A percentile compares a stretch with the other conserved stretches of the same genome.
phyloP scores from a whole-genome alignment of 2,888 invertebrate genomes.

The Tenthredo notha region DNA sequence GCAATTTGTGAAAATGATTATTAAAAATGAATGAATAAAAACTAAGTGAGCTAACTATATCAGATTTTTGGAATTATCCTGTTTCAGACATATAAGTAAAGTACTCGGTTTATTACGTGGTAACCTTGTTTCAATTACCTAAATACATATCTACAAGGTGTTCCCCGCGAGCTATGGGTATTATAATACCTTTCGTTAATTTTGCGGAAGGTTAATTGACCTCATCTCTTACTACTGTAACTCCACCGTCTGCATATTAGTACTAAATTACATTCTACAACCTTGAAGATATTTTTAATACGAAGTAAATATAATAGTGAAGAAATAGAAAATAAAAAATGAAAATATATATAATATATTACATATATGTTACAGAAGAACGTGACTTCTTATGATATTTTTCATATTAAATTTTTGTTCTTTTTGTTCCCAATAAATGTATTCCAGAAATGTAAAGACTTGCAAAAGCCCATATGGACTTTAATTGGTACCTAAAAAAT shows the following conservation, averaged over 20 bases:
- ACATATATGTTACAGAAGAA: neutral
- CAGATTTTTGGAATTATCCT: neutral
- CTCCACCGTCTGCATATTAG: neutral
- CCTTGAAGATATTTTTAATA: neutral
- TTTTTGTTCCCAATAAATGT: too few relatives aligned
- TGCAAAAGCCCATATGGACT: too few relatives aligned
- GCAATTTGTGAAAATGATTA: neutral
- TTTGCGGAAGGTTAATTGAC: constrained; percentile 2
- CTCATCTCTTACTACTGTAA: neutral
- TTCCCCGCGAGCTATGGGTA: neutral
- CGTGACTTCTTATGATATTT: neutral
- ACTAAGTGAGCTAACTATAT: neutral
- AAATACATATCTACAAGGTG: neutral
- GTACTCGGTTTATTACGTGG: neutral
- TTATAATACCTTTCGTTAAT: neutral
- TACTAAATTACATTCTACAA: neutral
- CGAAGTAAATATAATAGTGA: neutral
- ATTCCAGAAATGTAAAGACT: too few relatives aligned
- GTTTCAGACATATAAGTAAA: neutral
- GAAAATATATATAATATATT: neutral
- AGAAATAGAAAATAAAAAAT: neutral
- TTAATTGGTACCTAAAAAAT: too few relatives aligned
- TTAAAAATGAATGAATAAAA: neutral
- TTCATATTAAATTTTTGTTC: too few relatives aligned
- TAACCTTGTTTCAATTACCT: neutral